Base-by-base conservation (phyloP, 2,113 vertebrate species). In the Coreoperca whiteheadi region DNA sequence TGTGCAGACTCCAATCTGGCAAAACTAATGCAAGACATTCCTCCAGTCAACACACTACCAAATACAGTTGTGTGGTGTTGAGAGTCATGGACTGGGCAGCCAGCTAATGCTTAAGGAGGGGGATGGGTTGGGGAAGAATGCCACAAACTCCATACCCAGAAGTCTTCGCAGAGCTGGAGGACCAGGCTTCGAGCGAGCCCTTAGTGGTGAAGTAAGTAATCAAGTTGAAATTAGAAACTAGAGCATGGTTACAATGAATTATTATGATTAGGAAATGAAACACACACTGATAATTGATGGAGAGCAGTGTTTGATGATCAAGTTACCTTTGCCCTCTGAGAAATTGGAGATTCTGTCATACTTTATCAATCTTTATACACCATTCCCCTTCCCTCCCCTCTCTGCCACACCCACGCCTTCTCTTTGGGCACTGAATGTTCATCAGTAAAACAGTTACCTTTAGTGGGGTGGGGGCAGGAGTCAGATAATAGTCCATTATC, bases 21-120 rank as follows among this genome's bases (percentile, higher is more conserved):
- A 75, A 77, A 85, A 66, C 30, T 18, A 16, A 67, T 14, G 70
- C 73, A 86, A 76, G 59, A 76, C 88, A 90, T 93, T 88, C 89
- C 85, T 88, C 28, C 5, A 37, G 72, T 74, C 82, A 66, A 80
- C 72, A 78, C 87, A 91, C 65, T 82, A 89, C 87, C 91, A 91
- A 90, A 93, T 93, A 92, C 79, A 94, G 93, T 53, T 83, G 75
- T 75, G 70, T 63, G 78, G 79, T 76, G 83, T 2, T 65, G 60
- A 84, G 79, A 88, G 74, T 51, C 32, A n/a, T 20, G 25, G 46
- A 66, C 60, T 51, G 39, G 34, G 20, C 15, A 46, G 75, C 41
- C 60, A 32, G 71, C 14, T 15, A 43, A 69, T 30, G 74, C 46
- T 78, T 18, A 41, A 69, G 65, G 28, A 23, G 34, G 30, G 23